Conservation (phyloP, 1,140 invertebrate genomes). For the Drosophila ironensis region DNA sequence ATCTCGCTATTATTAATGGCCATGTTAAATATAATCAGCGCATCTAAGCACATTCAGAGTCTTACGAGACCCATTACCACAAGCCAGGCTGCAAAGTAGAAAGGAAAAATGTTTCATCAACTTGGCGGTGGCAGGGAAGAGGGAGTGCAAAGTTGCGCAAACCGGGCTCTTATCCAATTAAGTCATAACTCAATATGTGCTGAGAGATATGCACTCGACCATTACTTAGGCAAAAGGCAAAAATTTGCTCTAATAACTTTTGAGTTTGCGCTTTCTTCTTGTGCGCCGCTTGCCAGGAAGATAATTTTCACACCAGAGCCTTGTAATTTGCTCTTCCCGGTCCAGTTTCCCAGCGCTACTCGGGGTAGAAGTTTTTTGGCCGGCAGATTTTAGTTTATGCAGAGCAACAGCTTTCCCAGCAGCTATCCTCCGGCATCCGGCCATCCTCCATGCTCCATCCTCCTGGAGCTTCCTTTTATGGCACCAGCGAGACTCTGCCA, state of each 20-base stretch:
- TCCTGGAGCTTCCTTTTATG: conserved; percentile 41
- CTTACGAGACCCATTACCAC: conserved; percentile 9
- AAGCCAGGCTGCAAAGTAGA: background rate
- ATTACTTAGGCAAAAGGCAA: conserved; percentile 75
- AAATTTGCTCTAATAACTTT: conserved; percentile 74
- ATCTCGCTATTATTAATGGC: no score
- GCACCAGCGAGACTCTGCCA: conserved; percentile 68
- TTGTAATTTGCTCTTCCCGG: conserved; percentile 32
- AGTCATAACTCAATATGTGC: conserved; percentile 79
- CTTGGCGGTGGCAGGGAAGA: conserved; percentile 1
- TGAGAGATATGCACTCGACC: conserved; percentile 73
- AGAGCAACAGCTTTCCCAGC: conserved; percentile 52
- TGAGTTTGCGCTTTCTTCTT: conserved; percentile 59
- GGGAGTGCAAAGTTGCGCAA: conserved; percentile 12
- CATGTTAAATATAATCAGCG: no score
- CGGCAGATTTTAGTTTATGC: conserved; percentile 48
- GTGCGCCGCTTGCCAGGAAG: conserved; percentile 47
- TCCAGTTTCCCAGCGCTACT: background rate
- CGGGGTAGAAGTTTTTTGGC: conserved; percentile 48
- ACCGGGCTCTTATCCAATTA: conserved; percentile 75
- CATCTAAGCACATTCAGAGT: conserved; percentile 6
- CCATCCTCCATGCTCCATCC: background rate
- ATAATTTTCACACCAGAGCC: conserved; percentile 69
- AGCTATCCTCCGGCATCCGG: background rate
- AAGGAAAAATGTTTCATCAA: conserved; percentile 28